Evolutionary conservation across 2,888 invertebrate genomes (phyloP), one percentile per base, ranked within the genome.

Genomic region (Diadegma fenestrale): DNA sequence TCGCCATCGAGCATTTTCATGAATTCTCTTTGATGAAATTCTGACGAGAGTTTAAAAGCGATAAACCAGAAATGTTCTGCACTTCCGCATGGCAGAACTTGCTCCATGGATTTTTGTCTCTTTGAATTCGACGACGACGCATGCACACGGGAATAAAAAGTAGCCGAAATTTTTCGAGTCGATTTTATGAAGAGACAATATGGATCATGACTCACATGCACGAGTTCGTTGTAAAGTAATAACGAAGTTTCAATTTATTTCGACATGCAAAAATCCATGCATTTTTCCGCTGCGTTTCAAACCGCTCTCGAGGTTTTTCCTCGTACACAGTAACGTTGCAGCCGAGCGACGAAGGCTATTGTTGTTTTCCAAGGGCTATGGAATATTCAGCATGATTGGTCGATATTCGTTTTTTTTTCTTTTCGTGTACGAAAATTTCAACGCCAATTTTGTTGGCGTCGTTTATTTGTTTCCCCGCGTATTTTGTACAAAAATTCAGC

Each of bases 21-120:
- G 37, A 12, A 82, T 66, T 82, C 79, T 79, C 79, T 82, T 76
- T 66, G 58, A 69, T 58, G 64, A 26, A 78, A 81, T 69, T 66
- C 37, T 78, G 30, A 43, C n/a, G 68, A 66, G 81, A 61, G 45
- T 37, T 75, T 19, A 61, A 76, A 73, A 61, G 58, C 17, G n/a
- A 63, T 78, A 45, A 17, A n/a, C 14, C 3, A 19, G 66, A 61
- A 48, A 58, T 43, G 54, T 63, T 33, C 73, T 51, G 41, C n/a
- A n/a, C 19, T 41, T 61, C 77, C 48, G 61, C 22, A 51, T 43
- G 26, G 10, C 41, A 30, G 41, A 73, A 81, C 63, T 66, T 41
- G 37, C 64, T 73, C 61, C 43, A 43, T n/a, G 22, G 14, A 61
- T 71, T 48, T 63, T 41, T n/a, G 33, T 33, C 19, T 30, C 66